phyloP scores from a whole-genome alignment of 2,797 vertebrate genomes.

The Furcifer pardalis region DNA sequence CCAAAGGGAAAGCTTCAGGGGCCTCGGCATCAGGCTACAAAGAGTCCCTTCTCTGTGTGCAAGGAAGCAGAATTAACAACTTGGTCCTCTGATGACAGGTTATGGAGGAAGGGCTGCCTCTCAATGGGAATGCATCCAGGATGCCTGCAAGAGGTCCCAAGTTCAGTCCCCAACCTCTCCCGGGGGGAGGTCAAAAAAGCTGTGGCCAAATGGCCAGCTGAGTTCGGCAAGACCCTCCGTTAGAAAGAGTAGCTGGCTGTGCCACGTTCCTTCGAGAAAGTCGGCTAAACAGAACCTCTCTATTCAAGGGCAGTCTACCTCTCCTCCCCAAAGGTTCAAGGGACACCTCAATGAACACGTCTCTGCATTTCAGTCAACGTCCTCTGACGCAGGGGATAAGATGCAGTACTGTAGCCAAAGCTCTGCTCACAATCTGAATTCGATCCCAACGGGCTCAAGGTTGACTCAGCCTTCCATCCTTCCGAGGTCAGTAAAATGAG shows the following conservation, averaged over 20 bases:
- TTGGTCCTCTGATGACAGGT: neutral
- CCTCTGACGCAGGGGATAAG: too few relatives aligned
- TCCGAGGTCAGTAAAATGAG: too few relatives aligned
- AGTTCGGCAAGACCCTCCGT: too few relatives aligned
- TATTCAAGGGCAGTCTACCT: neutral
- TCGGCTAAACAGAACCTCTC: neutral
- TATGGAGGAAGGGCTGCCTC: neutral
- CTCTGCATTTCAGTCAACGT: too few relatives aligned
- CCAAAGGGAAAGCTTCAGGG: neutral
- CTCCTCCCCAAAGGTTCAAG: neutral
- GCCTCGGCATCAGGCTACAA: neutral
- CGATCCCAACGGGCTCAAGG: too few relatives aligned
- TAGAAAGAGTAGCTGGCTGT: too few relatives aligned
- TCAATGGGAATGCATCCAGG: neutral
- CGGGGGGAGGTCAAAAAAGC: neutral
- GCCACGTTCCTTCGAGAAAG: neutral
- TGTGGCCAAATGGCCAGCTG: neutral
- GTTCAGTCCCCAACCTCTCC: neutral
- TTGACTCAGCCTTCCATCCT: too few relatives aligned
- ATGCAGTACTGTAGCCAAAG: too few relatives aligned
- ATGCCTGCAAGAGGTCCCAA: neutral
- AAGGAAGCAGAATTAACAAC: neutral
- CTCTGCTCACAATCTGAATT: too few relatives aligned
- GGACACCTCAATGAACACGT: neutral
- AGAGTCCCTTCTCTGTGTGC: neutral